These are phyloP conservation scores for Decapterus maruadsi DNA, from an alignment of 2,797 vertebrate genomes.

Conservation along the genomic window DNA sequence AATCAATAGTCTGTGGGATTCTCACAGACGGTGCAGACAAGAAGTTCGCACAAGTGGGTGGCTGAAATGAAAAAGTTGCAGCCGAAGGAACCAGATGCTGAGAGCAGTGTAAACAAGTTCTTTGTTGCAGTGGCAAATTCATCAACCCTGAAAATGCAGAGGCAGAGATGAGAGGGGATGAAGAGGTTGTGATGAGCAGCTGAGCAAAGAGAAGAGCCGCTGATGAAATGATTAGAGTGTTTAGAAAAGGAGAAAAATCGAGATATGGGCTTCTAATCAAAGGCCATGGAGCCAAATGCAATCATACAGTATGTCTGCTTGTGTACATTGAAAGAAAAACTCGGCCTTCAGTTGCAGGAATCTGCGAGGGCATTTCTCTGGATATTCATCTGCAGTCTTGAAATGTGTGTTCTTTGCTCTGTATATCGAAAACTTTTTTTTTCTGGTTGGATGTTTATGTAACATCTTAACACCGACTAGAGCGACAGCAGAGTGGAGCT, in stretches of 20 bases:
- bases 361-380: slow-evolving; percentile 19
- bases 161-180: slow-evolving; percentile 57
- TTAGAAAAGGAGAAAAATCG: slow-evolving; percentile 49
- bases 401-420: not conserved
- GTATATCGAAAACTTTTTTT: not conserved
- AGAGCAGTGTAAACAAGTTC: slow-evolving; percentile 48
- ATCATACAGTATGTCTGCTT: slow-evolving; percentile 49
- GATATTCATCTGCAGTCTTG: not conserved
- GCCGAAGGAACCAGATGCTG: slow-evolving; percentile 56
- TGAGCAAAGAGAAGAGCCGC: slow-evolving; percentile 72
- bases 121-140: slow-evolving; percentile 54
- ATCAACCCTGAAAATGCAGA: slow-evolving; percentile 41
- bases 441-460: slow-evolving; percentile 5
- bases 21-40: slow-evolving; percentile 39
- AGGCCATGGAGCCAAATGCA: slow-evolving; percentile 44
- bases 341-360: slow-evolving; percentile 14
- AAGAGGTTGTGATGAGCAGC: slow-evolving; percentile 80
- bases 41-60: slow-evolving; percentile 39
- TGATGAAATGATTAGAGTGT: slow-evolving; percentile 83
- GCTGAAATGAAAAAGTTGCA: slow-evolving; percentile 50
- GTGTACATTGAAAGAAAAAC: slow-evolving; percentile 60
- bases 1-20: slow-evolving; percentile 54
- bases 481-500: slow-evolving; percentile 22
- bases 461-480: slow-evolving; percentile 3
- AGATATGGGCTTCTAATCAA: slow-evolving; percentile 42